Evolutionary conservation across 2,888 invertebrate genomes (phyloP), one percentile per base, ranked within the genome.

Genomic region (Dynastes tityus): DNA sequence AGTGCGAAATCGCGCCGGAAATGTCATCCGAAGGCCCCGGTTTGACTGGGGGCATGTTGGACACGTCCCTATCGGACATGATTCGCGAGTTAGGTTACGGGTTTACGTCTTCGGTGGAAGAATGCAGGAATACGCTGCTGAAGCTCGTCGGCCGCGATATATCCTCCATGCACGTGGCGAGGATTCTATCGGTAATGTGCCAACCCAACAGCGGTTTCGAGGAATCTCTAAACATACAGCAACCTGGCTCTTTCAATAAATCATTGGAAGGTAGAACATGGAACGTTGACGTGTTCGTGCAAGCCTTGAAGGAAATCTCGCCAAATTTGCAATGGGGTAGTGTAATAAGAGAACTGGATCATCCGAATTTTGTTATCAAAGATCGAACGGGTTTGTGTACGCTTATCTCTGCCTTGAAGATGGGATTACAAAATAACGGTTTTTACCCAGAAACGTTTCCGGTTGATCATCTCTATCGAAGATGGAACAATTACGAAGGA

Each of bases 281-380:
- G 98, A 98, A 98, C 88, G 93, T 97, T 11, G 98, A 98, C 86
- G 93, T 97, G 76, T 98, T 98, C 87, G 95, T 98, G 58, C 96
- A 96, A 87, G 94, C 96, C n/a, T 89, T 98, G 37, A 96, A 97
- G 88, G 98, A 98, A 87, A 90, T 96, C 82, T 95, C 95, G 82
- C 94, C 96, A 1, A 95, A 93, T 85, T 89, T 98, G 79, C 94
- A 95, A 84, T 98, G 98, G 98, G 95, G 95, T 86, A 98, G 97
- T 86, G 97, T 99, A 0, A 94, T 98, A 82, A 89, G 93, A 80
- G 97, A 97, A 89, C 89, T 99, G 55, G 99, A 99, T 87, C 96
- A 98, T 88, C 92, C 94, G 2, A 97, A 97, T 84, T 98, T 99
- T 86, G 88, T 95, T 32, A 92, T 98, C 8, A 96, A 96, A 84